Conservation (phyloP, 2,888 invertebrate genomes). For the Spisula solida region DNA sequence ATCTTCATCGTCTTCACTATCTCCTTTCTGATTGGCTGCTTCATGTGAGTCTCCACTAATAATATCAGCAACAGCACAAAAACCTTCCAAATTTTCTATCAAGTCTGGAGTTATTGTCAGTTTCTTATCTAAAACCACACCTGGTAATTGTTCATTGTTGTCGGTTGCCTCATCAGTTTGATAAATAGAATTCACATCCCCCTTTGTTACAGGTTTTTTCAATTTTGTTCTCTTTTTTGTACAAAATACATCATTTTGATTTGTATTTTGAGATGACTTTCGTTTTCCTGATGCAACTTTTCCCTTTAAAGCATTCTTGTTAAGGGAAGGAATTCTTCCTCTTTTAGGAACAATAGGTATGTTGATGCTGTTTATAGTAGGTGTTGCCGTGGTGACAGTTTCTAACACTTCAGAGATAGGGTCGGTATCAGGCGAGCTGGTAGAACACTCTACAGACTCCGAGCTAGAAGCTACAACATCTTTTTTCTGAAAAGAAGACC, state of each 20-base stretch:
- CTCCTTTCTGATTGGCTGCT: not conserved
- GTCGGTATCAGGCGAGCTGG: not conserved
- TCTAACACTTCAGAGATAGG: conserved; percentile 53
- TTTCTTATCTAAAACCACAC: conserved; percentile 62
- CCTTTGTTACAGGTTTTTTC: not conserved
- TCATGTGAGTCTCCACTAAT: conserved; percentile 46
- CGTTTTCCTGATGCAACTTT: not conserved
- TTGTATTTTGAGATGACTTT: not conserved
- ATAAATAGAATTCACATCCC: not conserved
- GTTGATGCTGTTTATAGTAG: conserved; percentile 72
- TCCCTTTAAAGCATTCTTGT: conserved; percentile 14
- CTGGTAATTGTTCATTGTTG: not conserved
- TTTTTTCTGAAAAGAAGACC: not conserved
- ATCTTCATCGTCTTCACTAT: conserved; percentile 75
- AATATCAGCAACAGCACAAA: conserved; percentile 74
- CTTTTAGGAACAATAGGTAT: conserved; percentile 48
- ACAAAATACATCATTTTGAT: not conserved
- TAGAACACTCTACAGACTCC: not conserved
- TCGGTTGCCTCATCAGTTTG: not conserved
- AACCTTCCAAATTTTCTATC: conserved; percentile 73
- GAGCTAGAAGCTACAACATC: not conserved
- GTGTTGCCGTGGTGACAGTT: conserved; percentile 79
- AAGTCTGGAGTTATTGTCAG: conserved; percentile 67
- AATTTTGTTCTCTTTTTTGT: not conserved
- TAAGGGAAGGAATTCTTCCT: conserved; percentile 54